These are phyloP conservation scores for Latrodectus geometricus DNA, from an alignment of 1,140 invertebrate species.

Conservation along the genomic window DNA sequence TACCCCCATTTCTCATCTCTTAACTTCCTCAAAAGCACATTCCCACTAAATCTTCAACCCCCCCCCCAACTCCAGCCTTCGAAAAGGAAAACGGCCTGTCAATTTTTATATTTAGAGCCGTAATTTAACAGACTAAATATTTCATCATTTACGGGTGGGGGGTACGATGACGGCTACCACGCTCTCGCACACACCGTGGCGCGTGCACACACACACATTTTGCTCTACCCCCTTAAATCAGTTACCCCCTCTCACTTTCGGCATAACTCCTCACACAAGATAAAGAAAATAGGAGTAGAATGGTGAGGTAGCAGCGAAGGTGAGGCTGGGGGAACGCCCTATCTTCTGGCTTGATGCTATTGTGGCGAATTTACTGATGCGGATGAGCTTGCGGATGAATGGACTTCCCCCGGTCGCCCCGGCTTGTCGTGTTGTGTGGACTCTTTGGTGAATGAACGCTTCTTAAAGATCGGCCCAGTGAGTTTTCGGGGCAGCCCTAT, in stretches of 20 bases:
- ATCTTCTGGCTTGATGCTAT: constrained; percentile 21
- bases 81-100: constrained; percentile 8
- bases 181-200: background rate
- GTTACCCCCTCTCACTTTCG: background rate
- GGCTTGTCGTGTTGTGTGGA: constrained; percentile 21
- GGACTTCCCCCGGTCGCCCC: background rate
- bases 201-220: background rate
- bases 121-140: constrained; percentile 56
- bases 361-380: constrained; percentile 34
- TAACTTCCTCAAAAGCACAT: background rate
- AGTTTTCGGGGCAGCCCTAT: constrained; percentile 14
- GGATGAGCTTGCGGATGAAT: constrained; percentile 44
- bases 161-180: background rate
- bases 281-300: constrained; percentile 8
- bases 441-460: constrained; percentile 20
- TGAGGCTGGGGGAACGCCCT: background rate
- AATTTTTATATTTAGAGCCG: constrained; percentile 55
- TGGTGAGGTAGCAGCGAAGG: background rate
- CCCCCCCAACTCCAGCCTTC: background rate
- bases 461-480: constrained; percentile 28
- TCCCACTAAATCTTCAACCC: background rate
- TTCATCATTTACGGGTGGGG: constrained; percentile 54
- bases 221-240: background rate
- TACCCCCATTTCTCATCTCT: constrained; percentile 13
- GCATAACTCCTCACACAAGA: background rate